Evolutionary conservation across 2,797 vertebrate genomes (phyloP).

Genomic region (Avahi laniger): DNA sequence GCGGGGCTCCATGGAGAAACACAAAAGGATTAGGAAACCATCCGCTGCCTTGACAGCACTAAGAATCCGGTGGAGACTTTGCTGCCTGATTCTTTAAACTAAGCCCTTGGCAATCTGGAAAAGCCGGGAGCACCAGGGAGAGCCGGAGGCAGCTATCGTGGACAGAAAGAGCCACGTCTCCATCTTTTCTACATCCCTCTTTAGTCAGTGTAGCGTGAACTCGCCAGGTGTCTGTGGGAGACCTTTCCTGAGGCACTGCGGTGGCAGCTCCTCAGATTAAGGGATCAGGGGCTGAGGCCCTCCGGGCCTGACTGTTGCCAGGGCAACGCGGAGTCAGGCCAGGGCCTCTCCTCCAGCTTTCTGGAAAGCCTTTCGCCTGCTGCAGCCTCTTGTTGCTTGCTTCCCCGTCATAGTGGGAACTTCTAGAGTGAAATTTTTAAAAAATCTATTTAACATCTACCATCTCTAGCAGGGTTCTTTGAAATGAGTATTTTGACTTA

Average conservation of each 20-base stretch:
- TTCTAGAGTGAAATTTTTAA: neutral
- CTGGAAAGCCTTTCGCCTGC: constrained; percentile 30
- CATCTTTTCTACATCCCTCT: neutral
- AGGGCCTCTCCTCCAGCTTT: constrained; percentile 54
- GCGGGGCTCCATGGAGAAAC: neutral
- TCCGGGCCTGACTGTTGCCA: constrained; percentile 65
- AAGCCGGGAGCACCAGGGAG: neutral
- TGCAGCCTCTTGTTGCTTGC: neutral
- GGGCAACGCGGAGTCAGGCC: constrained; percentile 63
- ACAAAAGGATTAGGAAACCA: neutral
- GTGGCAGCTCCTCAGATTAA: constrained; percentile 67
- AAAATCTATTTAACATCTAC: neutral
- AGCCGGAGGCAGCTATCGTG: neutral
- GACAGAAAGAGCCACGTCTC: neutral
- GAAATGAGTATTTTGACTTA: constrained; percentile 40
- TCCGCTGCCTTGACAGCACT: neutral
- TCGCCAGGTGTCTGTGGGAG: constrained; percentile 46
- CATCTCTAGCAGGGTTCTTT: constrained; percentile 6
- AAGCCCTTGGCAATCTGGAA: neutral
- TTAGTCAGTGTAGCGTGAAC: neutral
- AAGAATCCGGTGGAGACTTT: neutral
- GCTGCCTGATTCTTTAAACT: neutral
- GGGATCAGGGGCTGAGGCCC: constrained; percentile 64
- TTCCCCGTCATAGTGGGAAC: neutral
- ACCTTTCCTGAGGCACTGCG: neutral